These are phyloP conservation scores for Orientallactaga bullata DNA, from an alignment of 2,113 vertebrate species.

Conservation along the genomic window DNA sequence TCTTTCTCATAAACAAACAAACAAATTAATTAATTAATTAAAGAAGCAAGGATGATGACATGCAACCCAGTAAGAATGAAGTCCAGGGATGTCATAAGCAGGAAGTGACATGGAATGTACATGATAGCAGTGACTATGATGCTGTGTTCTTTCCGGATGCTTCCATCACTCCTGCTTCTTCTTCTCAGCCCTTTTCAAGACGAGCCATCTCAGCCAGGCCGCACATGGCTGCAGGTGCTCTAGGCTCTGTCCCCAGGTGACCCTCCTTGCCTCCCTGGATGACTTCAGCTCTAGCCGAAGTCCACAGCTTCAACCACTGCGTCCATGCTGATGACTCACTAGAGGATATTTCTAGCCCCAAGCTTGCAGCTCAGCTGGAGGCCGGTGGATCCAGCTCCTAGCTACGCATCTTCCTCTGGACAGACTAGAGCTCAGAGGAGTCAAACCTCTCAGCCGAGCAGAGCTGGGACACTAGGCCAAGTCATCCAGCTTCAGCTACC, in stretches of 20 bases:
- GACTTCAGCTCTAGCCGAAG: not conserved
- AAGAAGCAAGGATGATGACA: not conserved
- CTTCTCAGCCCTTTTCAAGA: not conserved
- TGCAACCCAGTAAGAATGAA: not conserved
- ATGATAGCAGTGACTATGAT: fast-evolving
- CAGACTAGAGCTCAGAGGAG: not conserved
- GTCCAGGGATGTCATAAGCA: not conserved
- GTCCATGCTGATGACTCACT: conserved; percentile 18
- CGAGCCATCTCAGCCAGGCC: not conserved
- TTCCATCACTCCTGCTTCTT: not conserved
- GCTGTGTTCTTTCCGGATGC: not conserved
- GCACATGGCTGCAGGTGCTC: not conserved
- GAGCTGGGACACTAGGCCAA: not conserved
- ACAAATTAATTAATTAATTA: no score
- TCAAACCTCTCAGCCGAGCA: not conserved
- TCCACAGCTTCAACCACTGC: not conserved
- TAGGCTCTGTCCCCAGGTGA: not conserved
- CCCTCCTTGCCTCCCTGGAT: not conserved
- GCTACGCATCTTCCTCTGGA: not conserved
- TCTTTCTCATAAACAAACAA: not conserved
- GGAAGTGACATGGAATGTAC: fast-evolving
- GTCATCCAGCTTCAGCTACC: not conserved
- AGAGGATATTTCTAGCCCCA: conserved; percentile 60
- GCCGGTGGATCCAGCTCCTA: not conserved
- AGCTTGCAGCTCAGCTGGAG: conserved; percentile 57